Evolutionary conservation across 2,797 vertebrate genomes (phyloP).

Genomic region (Spea hammondii): DNA sequence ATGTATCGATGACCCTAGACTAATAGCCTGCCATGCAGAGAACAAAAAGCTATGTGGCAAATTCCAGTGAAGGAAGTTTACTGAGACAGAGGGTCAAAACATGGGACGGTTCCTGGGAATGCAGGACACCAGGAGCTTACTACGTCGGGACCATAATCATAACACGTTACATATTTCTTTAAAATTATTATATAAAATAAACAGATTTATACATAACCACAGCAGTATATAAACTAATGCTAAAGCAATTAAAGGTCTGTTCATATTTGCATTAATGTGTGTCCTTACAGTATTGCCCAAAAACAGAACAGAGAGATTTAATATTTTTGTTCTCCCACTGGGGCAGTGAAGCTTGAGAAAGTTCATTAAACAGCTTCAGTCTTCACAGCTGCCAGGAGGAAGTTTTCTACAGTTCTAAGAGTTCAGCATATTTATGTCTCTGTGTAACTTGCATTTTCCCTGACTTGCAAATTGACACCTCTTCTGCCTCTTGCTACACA

Average conservation of each 20-base stretch:
- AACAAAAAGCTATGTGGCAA: too few relatives aligned
- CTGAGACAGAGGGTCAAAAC: neutral
- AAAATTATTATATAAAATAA: neutral
- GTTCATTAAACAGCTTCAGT: conserved; percentile 42
- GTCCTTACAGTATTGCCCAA: conserved; percentile 31
- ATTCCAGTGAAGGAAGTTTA: too few relatives aligned
- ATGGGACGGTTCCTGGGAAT: neutral
- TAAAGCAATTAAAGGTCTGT: conserved; percentile 2
- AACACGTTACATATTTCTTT: neutral
- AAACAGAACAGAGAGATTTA: conserved; percentile 30
- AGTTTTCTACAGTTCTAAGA: conserved; percentile 37
- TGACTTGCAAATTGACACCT: conserved; percentile 18
- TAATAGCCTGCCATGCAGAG: too few relatives aligned
- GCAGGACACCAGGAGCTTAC: neutral
- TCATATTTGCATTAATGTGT: conserved; percentile 30
- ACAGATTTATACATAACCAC: neutral
- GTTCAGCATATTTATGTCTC: conserved; percentile 21
- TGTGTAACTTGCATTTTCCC: conserved; percentile 20
- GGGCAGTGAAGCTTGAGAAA: conserved; percentile 45
- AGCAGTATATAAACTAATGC: neutral
- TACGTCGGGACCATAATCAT: too few relatives aligned
- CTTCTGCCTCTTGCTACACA: conserved; percentile 5
- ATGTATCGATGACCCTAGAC: too few relatives aligned
- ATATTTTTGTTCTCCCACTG: conserved; percentile 35
- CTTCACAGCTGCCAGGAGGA: conserved; percentile 40